phyloP scores from a whole-genome alignment of 2,797 vertebrate species.

The Acipenser oxyrinchus region DNA sequence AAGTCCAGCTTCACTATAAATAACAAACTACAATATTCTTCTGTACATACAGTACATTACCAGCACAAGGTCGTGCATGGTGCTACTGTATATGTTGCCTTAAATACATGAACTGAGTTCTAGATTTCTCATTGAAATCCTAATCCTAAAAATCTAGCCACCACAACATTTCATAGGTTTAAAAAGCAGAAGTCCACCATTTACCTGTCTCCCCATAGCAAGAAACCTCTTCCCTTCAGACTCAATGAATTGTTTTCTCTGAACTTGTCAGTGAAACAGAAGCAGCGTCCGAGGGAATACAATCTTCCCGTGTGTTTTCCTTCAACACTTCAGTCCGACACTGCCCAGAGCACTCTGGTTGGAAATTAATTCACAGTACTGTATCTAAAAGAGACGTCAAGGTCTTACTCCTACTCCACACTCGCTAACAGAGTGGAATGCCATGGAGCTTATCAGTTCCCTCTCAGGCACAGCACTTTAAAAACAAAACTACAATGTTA shows the following conservation, averaged over 20 bases:
- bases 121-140: slow-evolving; percentile 10
- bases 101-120: background rate
- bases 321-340: slow-evolving; percentile 4
- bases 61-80: too few species aligned
- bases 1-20: too few species aligned
- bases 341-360: slow-evolving; percentile 1
- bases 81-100: background rate
- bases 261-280: slow-evolving; percentile 24
- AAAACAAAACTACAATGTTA: background rate
- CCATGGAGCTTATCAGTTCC: background rate
- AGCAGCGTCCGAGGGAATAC: background rate
- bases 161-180: too few species aligned
- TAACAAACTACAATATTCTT: too few species aligned
- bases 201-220: slow-evolving; percentile 42
- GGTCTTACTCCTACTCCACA: slow-evolving; percentile 9
- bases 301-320: background rate
- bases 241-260: slow-evolving; percentile 22
- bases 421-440: background rate
- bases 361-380: slow-evolving; percentile 11
- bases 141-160: slow-evolving; percentile 4
- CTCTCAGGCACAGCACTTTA: slow-evolving; percentile 1
- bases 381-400: slow-evolving; percentile 17
- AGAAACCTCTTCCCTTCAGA: slow-evolving; percentile 36
- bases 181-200: slow-evolving; percentile 17
- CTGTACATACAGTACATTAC: too few species aligned